These are phyloP conservation scores for Patiria miniata DNA, from an alignment of 35 echinoderm and acorn worm genomes.

Conservation along the genomic window DNA sequence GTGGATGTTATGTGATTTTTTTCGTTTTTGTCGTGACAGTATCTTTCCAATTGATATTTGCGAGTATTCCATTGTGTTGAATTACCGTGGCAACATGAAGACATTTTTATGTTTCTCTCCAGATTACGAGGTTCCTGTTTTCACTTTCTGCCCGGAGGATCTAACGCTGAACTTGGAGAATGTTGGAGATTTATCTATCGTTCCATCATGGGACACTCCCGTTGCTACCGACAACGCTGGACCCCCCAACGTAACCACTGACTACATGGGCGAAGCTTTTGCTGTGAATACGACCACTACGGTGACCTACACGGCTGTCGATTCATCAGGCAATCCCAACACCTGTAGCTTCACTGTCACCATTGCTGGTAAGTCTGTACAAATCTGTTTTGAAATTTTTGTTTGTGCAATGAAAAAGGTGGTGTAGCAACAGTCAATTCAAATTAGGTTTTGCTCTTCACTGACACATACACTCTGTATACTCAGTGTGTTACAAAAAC, in stretches of 20 bases:
- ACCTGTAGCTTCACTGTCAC: slow-evolving; percentile 43
- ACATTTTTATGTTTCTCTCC: background rate
- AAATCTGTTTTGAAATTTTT: too few relatives aligned
- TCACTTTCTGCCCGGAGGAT: background rate
- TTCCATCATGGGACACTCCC: slow-evolving; percentile 17
- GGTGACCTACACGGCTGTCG: slow-evolving; percentile 60
- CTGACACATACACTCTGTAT: too few relatives aligned
- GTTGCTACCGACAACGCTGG: slow-evolving; percentile 54
- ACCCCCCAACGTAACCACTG: slow-evolving; percentile 1
- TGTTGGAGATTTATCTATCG: background rate
- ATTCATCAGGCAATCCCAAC: slow-evolving; percentile 50
- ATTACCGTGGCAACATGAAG: background rate
- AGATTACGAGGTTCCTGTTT: background rate
- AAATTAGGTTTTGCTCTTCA: too few relatives aligned
- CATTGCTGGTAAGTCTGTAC: slow-evolving; percentile 37
- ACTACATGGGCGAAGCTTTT: slow-evolving; percentile 3
- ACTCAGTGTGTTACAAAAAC: background rate
- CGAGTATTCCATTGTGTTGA: too few relatives aligned
- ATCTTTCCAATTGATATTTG: too few relatives aligned
- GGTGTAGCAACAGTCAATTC: background rate
- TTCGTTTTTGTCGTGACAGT: too few relatives aligned
- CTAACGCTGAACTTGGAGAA: background rate
- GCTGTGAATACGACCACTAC: slow-evolving; percentile 34
- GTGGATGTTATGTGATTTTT: too few relatives aligned
- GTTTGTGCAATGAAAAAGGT: background rate